Conservation (phyloP, 1,140 invertebrate species). For the Caerostris extrusa region DNA sequence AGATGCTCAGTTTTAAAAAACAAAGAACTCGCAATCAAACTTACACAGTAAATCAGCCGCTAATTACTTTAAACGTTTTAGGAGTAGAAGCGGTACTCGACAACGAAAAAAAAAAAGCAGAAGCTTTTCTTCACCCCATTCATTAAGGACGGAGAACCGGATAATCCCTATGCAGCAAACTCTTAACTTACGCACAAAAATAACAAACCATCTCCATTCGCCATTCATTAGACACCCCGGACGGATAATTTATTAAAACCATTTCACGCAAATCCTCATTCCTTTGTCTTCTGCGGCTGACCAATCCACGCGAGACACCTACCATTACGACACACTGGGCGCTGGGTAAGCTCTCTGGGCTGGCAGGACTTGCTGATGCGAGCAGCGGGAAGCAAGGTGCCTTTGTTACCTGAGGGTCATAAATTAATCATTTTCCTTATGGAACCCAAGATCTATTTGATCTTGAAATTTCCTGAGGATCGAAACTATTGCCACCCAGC, state of each 20-base stretch:
- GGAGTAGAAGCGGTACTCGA: fast-evolving
- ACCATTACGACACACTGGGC: not conserved
- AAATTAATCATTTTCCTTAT: too few species aligned
- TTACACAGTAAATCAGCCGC: not conserved
- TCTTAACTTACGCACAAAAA: not conserved
- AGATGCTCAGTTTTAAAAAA: too few species aligned
- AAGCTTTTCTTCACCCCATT: not conserved
- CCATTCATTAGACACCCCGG: not conserved
- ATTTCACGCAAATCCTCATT: too few species aligned
- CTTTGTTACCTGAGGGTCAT: too few species aligned
- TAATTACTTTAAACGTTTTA: not conserved
- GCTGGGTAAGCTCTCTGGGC: not conserved
- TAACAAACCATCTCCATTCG: not conserved
- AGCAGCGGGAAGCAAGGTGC: too few species aligned
- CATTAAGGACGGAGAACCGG: not conserved
- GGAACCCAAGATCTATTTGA: too few species aligned
- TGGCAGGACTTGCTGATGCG: not conserved
- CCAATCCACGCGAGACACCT: not conserved
- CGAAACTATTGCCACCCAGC: too few species aligned
- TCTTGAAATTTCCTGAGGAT: too few species aligned
- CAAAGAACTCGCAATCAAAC: not conserved
- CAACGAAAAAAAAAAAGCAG: not conserved
- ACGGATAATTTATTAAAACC: not conserved
- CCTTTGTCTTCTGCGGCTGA: too few species aligned
- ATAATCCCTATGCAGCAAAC: not conserved